Percentiles rank a stretch among this genome's conserved stretches.
Conservation (phyloP, 2,888 invertebrate species). For the Netelia melanura region DNA sequence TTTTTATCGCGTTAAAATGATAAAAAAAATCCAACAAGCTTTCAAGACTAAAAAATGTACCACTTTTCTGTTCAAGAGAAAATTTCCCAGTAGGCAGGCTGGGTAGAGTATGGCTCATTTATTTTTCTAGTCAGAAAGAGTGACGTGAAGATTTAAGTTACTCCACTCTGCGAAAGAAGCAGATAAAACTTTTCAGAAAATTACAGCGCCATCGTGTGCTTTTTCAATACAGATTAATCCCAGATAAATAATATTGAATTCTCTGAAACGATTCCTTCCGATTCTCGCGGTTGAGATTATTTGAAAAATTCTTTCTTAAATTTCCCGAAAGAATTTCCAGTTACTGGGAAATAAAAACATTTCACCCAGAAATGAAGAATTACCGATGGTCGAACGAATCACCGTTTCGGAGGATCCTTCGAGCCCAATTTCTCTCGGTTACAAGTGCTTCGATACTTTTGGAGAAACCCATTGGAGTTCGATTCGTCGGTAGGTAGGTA, state of each 20-base stretch:
- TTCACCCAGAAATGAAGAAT: background rate
- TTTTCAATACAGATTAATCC: no score
- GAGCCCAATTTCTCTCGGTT: background rate
- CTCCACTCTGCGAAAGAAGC: background rate
- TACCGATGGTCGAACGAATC: constrained; percentile 12
- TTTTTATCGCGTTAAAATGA: constrained; percentile 16
- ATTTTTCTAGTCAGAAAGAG: background rate
- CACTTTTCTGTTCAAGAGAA: background rate
- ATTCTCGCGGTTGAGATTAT: no score
- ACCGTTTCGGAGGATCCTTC: background rate
- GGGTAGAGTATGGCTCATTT: constrained; percentile 11
- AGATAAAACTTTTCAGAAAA: background rate
- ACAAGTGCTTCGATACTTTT: background rate
- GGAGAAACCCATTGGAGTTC: background rate
- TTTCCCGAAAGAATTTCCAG: background rate
- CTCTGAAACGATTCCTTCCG: no score
- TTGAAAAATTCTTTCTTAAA: background rate
- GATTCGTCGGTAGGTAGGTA: constrained; percentile 5
- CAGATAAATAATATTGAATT: no score
- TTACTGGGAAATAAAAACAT: background rate
- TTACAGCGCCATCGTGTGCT: background rate
- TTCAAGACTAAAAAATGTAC: constrained; percentile 15
- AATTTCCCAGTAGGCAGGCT: constrained; percentile 29
- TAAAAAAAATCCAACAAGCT: background rate
- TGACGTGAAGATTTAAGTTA: background rate